Base-by-base conservation (phyloP, 2,797 vertebrate species). In the Lophotriccus pileatus region DNA sequence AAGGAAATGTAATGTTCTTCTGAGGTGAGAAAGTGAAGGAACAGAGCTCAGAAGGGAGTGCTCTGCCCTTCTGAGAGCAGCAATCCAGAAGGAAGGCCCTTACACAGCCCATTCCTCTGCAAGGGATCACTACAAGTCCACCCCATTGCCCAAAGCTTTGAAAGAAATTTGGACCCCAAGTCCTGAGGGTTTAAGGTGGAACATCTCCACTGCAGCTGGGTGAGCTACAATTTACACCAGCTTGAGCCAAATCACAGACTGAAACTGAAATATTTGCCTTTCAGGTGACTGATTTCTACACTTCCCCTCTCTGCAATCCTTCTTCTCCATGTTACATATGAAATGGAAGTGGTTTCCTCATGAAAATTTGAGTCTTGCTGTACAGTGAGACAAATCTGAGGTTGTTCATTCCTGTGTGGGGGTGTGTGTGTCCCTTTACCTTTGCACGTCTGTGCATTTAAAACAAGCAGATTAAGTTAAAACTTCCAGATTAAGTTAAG, bases 401-500 rank as follows among this genome's bases (percentile, higher is more conserved):
- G 0, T 2, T 72, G 28, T 41, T 16, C 23, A 4, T 13, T n/a
- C 5, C 16, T 3, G 3, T 17, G 9, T 39, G 6, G 15, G 6
- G 39, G 12, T 44, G 28, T 15, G 4, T 16, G 18, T 36, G 46
- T 47, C 36, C 15, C n/a, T 39, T 22, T 7, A 17, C 19, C 30
- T 10, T 19, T 23, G 25, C 3, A 6, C 7, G 20, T 2, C 3
- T 9, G 12, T 17, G 6, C 23, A 52, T 32, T 56, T 70, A n/a
- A 87, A 87, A 46, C 19, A 37, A 25, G n/a, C 11, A 82, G 34
- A 3, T 52, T 19, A 30, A 52, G 18, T 52, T 12, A 52, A 52
- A 52, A 52, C 50, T 64, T 80, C 27, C 37, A 55, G 16, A 11
- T 19, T 9, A 28, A 34, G 2, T 39, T 41, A 37, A 49, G 19